Percentiles rank a stretch among this genome's conserved stretches.
Conservation (phyloP, 2,888 invertebrate species). For the Anaspis maculata region DNA sequence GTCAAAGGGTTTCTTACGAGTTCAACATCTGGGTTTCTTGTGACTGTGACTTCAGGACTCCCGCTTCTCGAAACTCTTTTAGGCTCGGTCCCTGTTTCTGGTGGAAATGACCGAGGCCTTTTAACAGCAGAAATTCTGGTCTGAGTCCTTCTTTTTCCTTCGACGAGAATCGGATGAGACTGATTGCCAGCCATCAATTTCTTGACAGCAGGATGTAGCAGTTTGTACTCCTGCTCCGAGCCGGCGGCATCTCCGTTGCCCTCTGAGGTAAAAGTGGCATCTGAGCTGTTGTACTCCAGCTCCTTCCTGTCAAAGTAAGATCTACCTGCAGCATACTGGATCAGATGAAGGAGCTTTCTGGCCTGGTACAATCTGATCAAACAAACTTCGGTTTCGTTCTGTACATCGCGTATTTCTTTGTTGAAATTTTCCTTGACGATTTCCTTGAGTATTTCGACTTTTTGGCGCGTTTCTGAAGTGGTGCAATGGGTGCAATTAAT, state of each 20-base stretch:
- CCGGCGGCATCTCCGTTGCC: slow-evolving; percentile 5
- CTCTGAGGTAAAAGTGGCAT: slow-evolving; percentile 23
- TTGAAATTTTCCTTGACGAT: slow-evolving; percentile 67
- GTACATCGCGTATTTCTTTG: slow-evolving; percentile 58
- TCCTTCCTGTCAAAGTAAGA: slow-evolving; percentile 54
- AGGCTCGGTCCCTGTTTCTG: too few relatives aligned
- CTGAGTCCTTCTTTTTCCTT: too few relatives aligned
- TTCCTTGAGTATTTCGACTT: slow-evolving; percentile 53
- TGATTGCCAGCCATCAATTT: slow-evolving; percentile 58
- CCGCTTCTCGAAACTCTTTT: too few relatives aligned
- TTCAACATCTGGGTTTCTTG: slow-evolving; percentile 20
- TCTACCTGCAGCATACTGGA: slow-evolving; percentile 51
- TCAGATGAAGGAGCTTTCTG: slow-evolving; percentile 50
- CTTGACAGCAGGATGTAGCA: slow-evolving; percentile 69
- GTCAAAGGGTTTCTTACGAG: slow-evolving; percentile 10
- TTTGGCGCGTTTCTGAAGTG: slow-evolving; percentile 38
- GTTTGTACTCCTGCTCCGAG: too few relatives aligned
- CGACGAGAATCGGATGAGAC: too few relatives aligned
- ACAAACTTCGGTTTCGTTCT: slow-evolving; percentile 64
- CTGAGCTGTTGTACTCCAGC: slow-evolving; percentile 38
- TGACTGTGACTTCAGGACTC: neutral
- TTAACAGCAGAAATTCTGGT: too few relatives aligned
- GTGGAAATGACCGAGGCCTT: too few relatives aligned
- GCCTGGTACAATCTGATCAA: slow-evolving; percentile 53
- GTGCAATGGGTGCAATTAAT: too few relatives aligned